These are phyloP conservation scores for Sesamia inferens DNA, from an alignment of 2,888 invertebrate genomes.

Conservation along the genomic window DNA sequence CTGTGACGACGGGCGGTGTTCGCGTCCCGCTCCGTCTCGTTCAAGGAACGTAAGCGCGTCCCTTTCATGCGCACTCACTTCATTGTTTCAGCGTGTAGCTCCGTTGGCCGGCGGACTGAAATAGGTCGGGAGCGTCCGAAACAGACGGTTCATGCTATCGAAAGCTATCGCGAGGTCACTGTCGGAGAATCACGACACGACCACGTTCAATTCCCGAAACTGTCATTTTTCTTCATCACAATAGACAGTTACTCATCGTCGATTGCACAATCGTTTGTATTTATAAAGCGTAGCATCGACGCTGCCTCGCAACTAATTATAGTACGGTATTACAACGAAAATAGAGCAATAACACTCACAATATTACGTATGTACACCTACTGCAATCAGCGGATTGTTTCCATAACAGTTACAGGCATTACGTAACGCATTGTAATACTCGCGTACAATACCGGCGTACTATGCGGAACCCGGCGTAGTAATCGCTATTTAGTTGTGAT, in stretches of 20 bases:
- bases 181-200: constrained; percentile 80
- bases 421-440: constrained; percentile 76
- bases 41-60: constrained; percentile 81
- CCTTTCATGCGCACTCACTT: constrained; percentile 84
- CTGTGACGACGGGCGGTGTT: constrained; percentile 82
- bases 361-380: constrained; percentile 70
- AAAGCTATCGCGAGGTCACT: constrained; percentile 88
- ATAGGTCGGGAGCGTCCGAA: constrained; percentile 88
- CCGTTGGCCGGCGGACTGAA: constrained; percentile 87
- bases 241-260: constrained; percentile 63
- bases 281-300: constrained; percentile 63
- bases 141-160: constrained; percentile 86
- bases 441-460: constrained; percentile 65
- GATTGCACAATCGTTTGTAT: constrained; percentile 62
- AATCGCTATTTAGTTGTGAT: constrained; percentile 74
- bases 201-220: constrained; percentile 69
- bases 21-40: constrained; percentile 81
- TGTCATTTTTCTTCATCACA: constrained; percentile 60
- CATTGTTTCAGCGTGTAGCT: constrained; percentile 88
- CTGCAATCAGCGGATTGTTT: constrained; percentile 78
- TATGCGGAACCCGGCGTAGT: constrained; percentile 67
- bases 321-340: constrained; percentile 69
- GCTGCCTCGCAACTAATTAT: constrained; percentile 72
- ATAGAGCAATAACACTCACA: constrained; percentile 76
- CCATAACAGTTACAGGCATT: constrained; percentile 79